phyloP scores from a whole-genome alignment of 2,113 vertebrate species.

The Nematolebias whitei region DNA sequence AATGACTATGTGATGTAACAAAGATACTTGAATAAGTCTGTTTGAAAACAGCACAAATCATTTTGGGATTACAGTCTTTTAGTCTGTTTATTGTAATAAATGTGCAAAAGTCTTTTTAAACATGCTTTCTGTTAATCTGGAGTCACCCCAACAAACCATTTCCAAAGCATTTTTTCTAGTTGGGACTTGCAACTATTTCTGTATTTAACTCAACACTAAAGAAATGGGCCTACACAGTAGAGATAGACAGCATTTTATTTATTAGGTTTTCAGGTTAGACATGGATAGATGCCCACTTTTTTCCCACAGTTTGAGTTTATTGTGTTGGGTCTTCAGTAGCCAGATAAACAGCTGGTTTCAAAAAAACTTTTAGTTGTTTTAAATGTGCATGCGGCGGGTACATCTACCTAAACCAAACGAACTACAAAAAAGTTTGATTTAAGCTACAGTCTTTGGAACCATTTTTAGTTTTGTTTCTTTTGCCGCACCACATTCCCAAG shows the following conservation, averaged over 20 bases:
- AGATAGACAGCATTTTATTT: background rate
- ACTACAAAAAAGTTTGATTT: background rate
- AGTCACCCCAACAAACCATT: background rate
- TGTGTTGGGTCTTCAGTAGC: background rate
- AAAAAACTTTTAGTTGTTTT: background rate
- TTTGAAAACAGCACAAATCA: constrained; percentile 26
- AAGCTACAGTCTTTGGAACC: too few relatives aligned
- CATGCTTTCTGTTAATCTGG: background rate
- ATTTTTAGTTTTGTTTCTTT: too few relatives aligned
- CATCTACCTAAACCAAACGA: background rate
- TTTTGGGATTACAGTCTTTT: constrained; percentile 30
- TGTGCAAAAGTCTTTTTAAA: background rate
- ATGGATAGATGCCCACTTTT: background rate
- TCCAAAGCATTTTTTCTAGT: background rate
- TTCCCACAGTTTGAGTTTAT: background rate
- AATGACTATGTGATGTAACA: constrained; percentile 25
- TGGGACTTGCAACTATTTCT: background rate
- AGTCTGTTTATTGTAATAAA: constrained; percentile 26
- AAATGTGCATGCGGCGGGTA: too few relatives aligned
- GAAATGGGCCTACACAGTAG: background rate
- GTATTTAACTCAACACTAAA: background rate
- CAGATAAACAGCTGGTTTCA: background rate
- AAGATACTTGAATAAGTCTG: constrained; percentile 7
- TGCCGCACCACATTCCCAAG: too few relatives aligned
- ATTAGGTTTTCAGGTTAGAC: background rate